A percentile compares a stretch with the other conserved stretches of the same genome.
Conservation (phyloP, 1,140 invertebrate species). For the Limonius californicus region DNA sequence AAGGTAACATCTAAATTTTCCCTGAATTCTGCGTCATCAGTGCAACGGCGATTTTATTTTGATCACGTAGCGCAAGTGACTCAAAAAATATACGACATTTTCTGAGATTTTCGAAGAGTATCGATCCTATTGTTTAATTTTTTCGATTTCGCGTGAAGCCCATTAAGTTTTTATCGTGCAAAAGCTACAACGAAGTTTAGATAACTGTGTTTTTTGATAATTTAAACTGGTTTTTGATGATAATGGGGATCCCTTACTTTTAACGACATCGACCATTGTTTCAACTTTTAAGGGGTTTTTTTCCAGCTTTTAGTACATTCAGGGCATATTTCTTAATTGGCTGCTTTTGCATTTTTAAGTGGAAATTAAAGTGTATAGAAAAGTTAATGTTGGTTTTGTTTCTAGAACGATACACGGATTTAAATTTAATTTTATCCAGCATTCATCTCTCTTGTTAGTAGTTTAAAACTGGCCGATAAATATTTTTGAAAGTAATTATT, state of each 20-base stretch:
- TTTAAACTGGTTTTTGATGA: background rate
- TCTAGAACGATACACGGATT: too few relatives aligned
- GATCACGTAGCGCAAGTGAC: constrained; percentile 8
- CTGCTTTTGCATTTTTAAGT: too few relatives aligned
- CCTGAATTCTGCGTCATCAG: background rate
- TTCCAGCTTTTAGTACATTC: background rate
- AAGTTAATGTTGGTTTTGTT: too few relatives aligned
- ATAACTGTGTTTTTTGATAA: background rate
- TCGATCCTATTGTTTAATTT: constrained; percentile 14
- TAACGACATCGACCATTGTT: background rate
- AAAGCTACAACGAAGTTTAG: background rate
- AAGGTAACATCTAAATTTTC: background rate
- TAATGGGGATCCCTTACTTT: background rate
- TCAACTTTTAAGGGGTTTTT: background rate
- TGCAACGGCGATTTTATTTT: background rate
- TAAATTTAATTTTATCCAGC: too few relatives aligned
- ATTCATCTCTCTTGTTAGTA: too few relatives aligned
- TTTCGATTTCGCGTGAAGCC: background rate
- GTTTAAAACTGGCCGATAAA: too few relatives aligned
- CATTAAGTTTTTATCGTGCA: background rate
- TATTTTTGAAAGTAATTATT: too few relatives aligned
- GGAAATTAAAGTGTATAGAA: too few relatives aligned
- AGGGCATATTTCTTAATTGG: too few relatives aligned
- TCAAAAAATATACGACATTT: constrained; percentile 9
- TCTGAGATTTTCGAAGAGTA: constrained; percentile 13